phyloP scores from a whole-genome alignment of 1,140 invertebrate species.

The Fragariocoptes setiger region DNA sequence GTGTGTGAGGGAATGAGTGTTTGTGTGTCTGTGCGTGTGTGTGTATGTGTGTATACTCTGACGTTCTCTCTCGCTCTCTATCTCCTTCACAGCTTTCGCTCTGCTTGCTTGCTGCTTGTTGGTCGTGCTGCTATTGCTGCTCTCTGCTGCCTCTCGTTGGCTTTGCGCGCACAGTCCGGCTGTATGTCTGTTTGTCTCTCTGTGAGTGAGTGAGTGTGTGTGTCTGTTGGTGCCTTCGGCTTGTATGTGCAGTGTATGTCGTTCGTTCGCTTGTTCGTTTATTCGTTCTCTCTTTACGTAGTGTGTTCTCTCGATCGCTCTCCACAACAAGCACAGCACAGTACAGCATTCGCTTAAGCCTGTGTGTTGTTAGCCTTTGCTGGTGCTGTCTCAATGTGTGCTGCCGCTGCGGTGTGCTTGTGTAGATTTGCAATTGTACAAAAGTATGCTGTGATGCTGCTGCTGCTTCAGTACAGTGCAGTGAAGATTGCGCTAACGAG shows the following conservation, averaged over 20 bases:
- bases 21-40: background rate
- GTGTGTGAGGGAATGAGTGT: background rate
- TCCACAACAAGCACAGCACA: background rate
- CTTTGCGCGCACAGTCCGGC: background rate
- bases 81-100: background rate
- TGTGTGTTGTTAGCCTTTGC: background rate
- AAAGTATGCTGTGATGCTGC: too few relatives aligned
- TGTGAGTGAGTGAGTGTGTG: background rate
- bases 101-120: background rate
- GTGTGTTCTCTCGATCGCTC: background rate
- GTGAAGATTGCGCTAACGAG: background rate
- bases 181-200: background rate
- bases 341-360: background rate
- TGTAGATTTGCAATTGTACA: too few relatives aligned
- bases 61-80: background rate
- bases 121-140: background rate
- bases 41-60: background rate
- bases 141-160: background rate
- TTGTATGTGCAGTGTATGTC: background rate
- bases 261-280: background rate
- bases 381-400: background rate
- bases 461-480: background rate
- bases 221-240: background rate
- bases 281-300: background rate
- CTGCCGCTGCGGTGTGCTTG: background rate